These are phyloP conservation scores for Zapornia atra DNA, from an alignment of 2,113 vertebrate genomes.

Conservation along the genomic window DNA sequence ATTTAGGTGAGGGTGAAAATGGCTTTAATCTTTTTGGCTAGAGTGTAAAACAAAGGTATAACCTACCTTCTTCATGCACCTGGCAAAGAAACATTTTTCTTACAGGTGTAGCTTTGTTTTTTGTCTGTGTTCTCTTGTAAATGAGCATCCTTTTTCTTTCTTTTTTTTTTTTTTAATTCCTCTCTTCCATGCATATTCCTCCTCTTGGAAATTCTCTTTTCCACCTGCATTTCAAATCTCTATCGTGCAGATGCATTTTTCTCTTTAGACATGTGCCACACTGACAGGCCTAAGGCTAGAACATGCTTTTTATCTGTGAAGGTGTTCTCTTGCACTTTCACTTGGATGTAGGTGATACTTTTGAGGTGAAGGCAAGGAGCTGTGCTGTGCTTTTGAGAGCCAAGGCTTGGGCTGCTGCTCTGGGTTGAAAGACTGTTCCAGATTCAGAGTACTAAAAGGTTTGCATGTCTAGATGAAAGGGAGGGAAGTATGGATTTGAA, in stretches of 20 bases:
- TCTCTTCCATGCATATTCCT: background rate
- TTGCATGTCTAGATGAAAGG: background rate
- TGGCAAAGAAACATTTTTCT: conserved; percentile 22
- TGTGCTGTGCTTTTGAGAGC: background rate
- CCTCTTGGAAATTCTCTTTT: conserved; percentile 12
- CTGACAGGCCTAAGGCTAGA: conserved; percentile 47
- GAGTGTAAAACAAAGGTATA: background rate
- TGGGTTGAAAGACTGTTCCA: background rate
- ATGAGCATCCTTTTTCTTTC: conserved; percentile 26
- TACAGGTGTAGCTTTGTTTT: conserved; percentile 57
- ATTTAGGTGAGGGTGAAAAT: conserved; percentile 43
- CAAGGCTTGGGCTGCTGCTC: background rate
- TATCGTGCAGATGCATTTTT: conserved; percentile 56
- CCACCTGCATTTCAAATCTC: conserved; percentile 51
- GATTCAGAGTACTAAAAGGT: background rate
- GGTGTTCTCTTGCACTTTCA: conserved; percentile 38
- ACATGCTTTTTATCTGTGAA: conserved; percentile 39
- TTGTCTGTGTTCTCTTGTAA: conserved; percentile 47
- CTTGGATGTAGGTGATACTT: background rate
- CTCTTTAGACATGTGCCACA: conserved; percentile 64
- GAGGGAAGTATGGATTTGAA: background rate
- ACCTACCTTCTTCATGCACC: background rate
- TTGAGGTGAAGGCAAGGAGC: background rate
- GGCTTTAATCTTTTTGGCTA: conserved; percentile 51
- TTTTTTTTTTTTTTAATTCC: background rate